Evolutionary conservation across 2,797 vertebrate species (phyloP).

Genomic region (Danio choprae): DNA sequence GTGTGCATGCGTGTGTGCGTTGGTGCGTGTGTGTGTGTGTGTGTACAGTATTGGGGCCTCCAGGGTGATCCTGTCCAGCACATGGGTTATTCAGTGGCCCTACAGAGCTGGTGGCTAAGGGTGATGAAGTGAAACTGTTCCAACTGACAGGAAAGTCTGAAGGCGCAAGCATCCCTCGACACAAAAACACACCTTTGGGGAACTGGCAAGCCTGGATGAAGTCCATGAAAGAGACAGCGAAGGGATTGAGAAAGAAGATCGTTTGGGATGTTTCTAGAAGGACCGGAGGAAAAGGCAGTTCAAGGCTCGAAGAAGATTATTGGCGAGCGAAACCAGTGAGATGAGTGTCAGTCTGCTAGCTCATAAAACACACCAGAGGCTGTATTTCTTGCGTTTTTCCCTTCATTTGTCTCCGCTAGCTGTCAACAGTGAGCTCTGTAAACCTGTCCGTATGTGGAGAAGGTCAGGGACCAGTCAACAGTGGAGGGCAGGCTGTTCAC

Average conservation of each 20-base stretch:
- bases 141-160: conserved; percentile 37
- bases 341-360: conserved; percentile 29
- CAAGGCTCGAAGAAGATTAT: conserved; percentile 24
- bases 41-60: neutral
- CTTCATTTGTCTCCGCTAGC: neutral
- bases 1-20: too few species aligned
- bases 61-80: conserved; percentile 11
- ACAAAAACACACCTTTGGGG: neutral
- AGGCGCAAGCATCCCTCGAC: neutral
- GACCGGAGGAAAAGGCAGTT: conserved; percentile 20
- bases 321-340: conserved; percentile 24
- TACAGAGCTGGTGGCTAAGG: neutral
- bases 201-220: neutral
- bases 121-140: conserved; percentile 34
- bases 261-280: conserved; percentile 40
- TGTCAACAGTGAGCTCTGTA: conserved; percentile 39
- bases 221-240: conserved; percentile 17
- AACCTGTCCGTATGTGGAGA: conserved; percentile 26
- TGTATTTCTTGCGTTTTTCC: conserved; percentile 14
- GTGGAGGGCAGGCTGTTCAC: conserved; percentile 6
- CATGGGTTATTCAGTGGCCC: conserved; percentile 14
- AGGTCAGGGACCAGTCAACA: conserved; percentile 36
- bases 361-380: conserved; percentile 6
- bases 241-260: neutral
- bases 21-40: too few species aligned